Evolutionary conservation across 2,888 invertebrate genomes (phyloP), one percentile per base, ranked within the genome.

Genomic region (Heliconius ismenius): DNA sequence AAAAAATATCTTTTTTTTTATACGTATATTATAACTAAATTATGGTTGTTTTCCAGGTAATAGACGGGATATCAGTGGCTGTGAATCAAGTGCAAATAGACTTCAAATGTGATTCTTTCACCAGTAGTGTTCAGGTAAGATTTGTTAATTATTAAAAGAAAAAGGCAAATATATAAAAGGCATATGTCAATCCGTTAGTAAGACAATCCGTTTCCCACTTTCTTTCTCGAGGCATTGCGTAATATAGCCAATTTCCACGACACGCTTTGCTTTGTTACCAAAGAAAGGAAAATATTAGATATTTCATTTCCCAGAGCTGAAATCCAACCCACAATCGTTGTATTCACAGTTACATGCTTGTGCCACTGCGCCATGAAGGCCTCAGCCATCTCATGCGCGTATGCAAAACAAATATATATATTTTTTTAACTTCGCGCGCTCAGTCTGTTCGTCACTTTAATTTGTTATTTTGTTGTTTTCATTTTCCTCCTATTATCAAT

Each of bases 61-160:
- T 99, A 85, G 99, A 99, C 94, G 99, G 99, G 78, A 99, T 99
- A 87, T 98, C 98, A 67, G 96, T 99, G 82, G 96, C 97, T 88
- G 98, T 99, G 82, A 99, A 99, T 91, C 98, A 98, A 77, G 98
- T 99, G 78, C 97, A 97, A 89, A 96, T 99, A 85, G 97, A 97
- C 85, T 99, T 99, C 93, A 97, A 96, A 84, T 99, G 99, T 90
- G 97, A 98, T 83, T 98, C 98, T 76, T 99, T 99, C 93, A 97
- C 97, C 84, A 98, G 99, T 79, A 98, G 98, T 85, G 97, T 99
- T 89, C 98, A 98, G 96, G 98, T 99, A 85, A 81, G 64, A 54
- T 54, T 21, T 69, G 11, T 62, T 58, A 4, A 7, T 49, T 21
- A 49, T 49, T 49, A 3, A 21, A 49, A 49, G 1, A 18, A 49